Evolutionary conservation across 2,797 vertebrate species (phyloP).

Genomic region (Cirrhinus molitorella): DNA sequence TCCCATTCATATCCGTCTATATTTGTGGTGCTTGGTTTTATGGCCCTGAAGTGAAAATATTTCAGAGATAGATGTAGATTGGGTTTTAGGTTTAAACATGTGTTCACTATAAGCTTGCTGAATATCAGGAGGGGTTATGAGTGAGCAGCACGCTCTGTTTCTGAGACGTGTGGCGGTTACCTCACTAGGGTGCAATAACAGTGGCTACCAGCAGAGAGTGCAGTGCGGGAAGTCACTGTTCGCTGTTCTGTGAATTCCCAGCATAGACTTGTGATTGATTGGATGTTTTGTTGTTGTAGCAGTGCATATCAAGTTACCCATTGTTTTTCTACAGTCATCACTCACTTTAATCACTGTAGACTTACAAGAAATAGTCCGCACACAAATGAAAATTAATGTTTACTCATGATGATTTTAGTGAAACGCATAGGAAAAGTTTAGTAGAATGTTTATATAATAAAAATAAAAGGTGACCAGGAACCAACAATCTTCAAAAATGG

Average conservation of each 20-base stretch:
- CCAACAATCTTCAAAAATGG: background rate
- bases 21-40: constrained; percentile 8
- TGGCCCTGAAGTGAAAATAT: constrained; percentile 6
- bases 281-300: background rate
- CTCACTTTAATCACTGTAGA: constrained; percentile 9
- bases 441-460: background rate
- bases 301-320: constrained; percentile 19
- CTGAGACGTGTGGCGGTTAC: constrained; percentile 23
- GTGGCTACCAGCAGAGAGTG: constrained; percentile 39
- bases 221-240: background rate
- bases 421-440: background rate
- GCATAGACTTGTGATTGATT: background rate
- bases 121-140: constrained; percentile 44
- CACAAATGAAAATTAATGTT: background rate
- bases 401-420: background rate
- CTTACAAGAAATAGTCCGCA: background rate
- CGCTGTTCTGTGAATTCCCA: background rate
- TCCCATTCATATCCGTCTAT: background rate
- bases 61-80: background rate
- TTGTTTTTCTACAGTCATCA: background rate
- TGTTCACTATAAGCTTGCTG: background rate
- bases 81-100: background rate
- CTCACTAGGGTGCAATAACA: constrained; percentile 29
- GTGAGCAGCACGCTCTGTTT: constrained; percentile 30
- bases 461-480: background rate